A percentile compares a stretch with the other conserved stretches of the same genome.
phyloP scores from a whole-genome alignment of 1,140 invertebrate species.

The Calycopis cecrops region DNA sequence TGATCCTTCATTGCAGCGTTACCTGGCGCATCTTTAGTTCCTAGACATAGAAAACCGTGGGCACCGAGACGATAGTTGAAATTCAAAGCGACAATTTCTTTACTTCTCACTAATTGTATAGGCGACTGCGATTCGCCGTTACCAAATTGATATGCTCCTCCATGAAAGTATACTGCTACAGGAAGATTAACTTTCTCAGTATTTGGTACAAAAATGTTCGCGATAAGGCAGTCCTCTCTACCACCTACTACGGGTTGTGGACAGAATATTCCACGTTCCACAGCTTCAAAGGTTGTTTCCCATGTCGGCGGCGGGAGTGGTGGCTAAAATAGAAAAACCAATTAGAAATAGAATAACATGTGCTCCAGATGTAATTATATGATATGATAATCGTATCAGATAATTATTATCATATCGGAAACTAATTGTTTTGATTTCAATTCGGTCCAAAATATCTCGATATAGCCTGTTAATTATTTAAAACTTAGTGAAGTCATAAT shows the following conservation, averaged over 20 bases:
- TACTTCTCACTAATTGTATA: conserved; percentile 24
- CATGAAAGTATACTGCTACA: conserved; percentile 35
- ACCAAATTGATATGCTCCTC: conserved; percentile 35
- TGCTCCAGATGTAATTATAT: too few species aligned
- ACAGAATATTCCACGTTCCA: conserved; percentile 30
- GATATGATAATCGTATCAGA: too few species aligned
- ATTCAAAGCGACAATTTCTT: conserved; percentile 32
- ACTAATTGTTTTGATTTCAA: too few species aligned
- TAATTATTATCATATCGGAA: too few species aligned
- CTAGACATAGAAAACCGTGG: conserved; percentile 41
- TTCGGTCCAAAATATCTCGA: too few species aligned
- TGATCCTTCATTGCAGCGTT: conserved; percentile 48
- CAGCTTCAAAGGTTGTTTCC: conserved; percentile 31
- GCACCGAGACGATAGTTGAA: conserved; percentile 44
- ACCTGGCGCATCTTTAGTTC: conserved; percentile 35
- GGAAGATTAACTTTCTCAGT: conserved; percentile 22
- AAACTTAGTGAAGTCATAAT: too few species aligned
- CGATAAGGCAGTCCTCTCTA: conserved; percentile 26
- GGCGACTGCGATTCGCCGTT: conserved; percentile 20
- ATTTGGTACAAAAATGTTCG: conserved; percentile 27
- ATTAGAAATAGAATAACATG: too few species aligned
- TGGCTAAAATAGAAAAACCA: too few species aligned
- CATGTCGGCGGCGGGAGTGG: conserved; percentile 38
- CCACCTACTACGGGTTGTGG: conserved; percentile 19
- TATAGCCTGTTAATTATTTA: too few species aligned